phyloP scores from a whole-genome alignment of 1,140 invertebrate species.

The Anagrus nilaparvatae region DNA sequence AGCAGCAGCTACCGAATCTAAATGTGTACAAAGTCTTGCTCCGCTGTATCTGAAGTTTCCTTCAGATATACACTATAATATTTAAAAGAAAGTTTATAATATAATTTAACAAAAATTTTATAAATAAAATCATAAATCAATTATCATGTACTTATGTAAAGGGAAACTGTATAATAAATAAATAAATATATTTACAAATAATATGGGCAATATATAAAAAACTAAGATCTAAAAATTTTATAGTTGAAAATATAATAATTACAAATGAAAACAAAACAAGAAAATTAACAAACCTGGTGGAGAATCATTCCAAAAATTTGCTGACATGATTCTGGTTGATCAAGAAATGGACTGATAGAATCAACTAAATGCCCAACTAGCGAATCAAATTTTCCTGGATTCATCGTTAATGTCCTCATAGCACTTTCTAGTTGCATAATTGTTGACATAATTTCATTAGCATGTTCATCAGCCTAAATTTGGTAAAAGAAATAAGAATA shows the following conservation, averaged over 20 bases:
- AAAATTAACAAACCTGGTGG: constrained; percentile 41
- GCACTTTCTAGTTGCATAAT: constrained; percentile 45
- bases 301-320: constrained; percentile 48
- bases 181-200: not conserved
- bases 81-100: constrained; percentile 2
- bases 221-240: not conserved
- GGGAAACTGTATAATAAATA: not conserved
- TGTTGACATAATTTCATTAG: constrained; percentile 16
- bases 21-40: constrained; percentile 50
- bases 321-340: constrained; percentile 42
- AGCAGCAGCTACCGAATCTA: constrained; percentile 37
- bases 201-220: not conserved
- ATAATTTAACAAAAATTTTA: not conserved
- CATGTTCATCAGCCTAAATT: constrained; percentile 14
- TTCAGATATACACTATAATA: constrained; percentile 49
- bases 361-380: constrained; percentile 46
- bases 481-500: constrained; percentile 11
- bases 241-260: not conserved
- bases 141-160: constrained; percentile 3
- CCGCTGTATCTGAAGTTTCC: constrained; percentile 58
- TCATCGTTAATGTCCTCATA: constrained; percentile 49
- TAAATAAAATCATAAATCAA: not conserved
- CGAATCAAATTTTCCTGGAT: constrained; percentile 48
- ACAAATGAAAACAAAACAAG: no score
- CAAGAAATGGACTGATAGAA: constrained; percentile 42